A percentile compares a stretch with the other conserved stretches of the same genome.
Evolutionary conservation across 2,888 invertebrate genomes (phyloP).

Genomic region (Drosophila pegasa): DNA sequence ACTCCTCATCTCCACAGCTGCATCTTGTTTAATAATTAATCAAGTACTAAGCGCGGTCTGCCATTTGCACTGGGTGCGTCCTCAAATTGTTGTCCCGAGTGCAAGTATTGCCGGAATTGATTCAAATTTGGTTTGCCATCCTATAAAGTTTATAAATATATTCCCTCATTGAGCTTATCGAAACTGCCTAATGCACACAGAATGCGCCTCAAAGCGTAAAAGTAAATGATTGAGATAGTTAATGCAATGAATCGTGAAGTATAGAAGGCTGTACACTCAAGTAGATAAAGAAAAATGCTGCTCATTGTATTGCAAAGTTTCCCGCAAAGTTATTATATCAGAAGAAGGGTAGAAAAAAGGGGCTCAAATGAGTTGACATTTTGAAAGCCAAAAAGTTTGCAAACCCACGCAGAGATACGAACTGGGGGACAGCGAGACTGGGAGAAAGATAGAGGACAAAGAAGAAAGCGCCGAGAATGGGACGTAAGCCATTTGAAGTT

Average conservation of each 20-base stretch:
- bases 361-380: constrained; percentile 69
- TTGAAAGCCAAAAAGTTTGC: constrained; percentile 67
- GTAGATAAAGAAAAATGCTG: constrained; percentile 36
- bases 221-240: constrained; percentile 18
- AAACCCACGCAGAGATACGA: constrained; percentile 42
- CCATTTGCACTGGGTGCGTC: constrained; percentile 22
- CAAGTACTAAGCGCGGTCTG: constrained; percentile 41
- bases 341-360: constrained; percentile 38
- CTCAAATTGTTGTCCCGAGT: constrained; percentile 31
- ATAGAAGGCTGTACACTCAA: constrained; percentile 35
- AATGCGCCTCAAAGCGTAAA: not conserved
- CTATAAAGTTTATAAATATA: too few species aligned
- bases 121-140: constrained; percentile 8
- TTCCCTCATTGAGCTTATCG: not conserved
- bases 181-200: not conserved
- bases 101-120: constrained; percentile 25
- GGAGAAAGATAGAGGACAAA: constrained; percentile 1
- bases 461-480: constrained; percentile 29
- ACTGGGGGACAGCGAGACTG: constrained; percentile 3
- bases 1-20: constrained; percentile 11
- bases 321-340: constrained; percentile 61
- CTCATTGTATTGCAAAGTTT: constrained; percentile 52
- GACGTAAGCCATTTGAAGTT: constrained; percentile 68
- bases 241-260: constrained; percentile 38
- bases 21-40: constrained; percentile 61